Evolutionary conservation across 2,113 vertebrate genomes (phyloP), one percentile per base, ranked within the genome.

Genomic region (Rhabdomys dilectus): DNA sequence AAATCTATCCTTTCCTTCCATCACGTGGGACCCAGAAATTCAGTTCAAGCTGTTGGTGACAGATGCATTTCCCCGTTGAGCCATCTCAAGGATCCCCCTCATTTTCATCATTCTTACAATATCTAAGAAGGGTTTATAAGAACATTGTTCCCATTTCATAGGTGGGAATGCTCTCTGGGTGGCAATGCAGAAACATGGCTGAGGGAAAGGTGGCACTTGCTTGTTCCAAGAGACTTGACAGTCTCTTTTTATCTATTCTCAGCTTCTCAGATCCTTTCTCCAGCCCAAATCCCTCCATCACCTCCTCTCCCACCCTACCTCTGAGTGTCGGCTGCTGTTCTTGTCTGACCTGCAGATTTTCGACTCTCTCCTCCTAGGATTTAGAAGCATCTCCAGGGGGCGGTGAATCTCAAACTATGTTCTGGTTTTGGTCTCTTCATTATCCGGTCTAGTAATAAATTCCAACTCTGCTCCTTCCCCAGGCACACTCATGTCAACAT

Each of bases 401-500:
- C 22, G 42, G 81, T 42, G 34, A 78, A 39, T 31, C 15, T 0
- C n/a, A 31, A 75, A 16, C 42, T 42, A 60, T 16, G 5, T 24
- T 64, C 0, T 2, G 17, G 22, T 89, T 94, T 78, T 31, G 77
- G 58, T 24, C 56, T 85, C 84, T 88, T 89, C 73, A 21, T 97
- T 87, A 89, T 87, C 94, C 78, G 68, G 42, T 39, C 94, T 53
- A 76, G 82, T 70, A 70, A 76, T 89, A 91, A 91, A 97, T 94
- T 76, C 95, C 95, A 91, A 94, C n/a, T 34, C 58, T 29, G 81
- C 29, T 85, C 53, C 90, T 90, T 56, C 87, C 93, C 45, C 76
- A 87, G 85, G 58, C 24, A 48, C 72, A 66, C 58, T 60, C 75
- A 70, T 48, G 60, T 93, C 89, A 82, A 48, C 39, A 36, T 66